Evolutionary conservation across 2,797 vertebrate genomes (phyloP), one percentile per base, ranked within the genome.

Genomic region (Psittacula echo): DNA sequence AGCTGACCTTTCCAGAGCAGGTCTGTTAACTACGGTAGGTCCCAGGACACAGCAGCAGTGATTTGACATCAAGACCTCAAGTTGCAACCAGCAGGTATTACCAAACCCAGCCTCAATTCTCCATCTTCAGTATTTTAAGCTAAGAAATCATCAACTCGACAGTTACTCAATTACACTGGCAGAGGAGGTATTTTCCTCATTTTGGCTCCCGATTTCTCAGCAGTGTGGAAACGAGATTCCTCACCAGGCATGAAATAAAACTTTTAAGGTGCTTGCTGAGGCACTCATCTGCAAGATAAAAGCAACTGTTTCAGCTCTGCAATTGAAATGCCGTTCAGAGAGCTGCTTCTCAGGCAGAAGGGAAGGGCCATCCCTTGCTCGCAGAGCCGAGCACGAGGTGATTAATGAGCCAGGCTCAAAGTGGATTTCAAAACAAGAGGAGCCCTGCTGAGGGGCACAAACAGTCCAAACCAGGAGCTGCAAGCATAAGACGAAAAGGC

Each of bases 61-160:
- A 50, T 42, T 7, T 42, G 29, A 53, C 26, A 85, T 12, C 42
- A 32, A 47, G 48, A 66, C n/a, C 45, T 29, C 45, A 24, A 50
- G 17, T 2, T 48, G 37, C 42, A 66, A 15, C 21, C 4, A 47
- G 29, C 37, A 83, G n/a, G 21, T 60, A 39, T 78, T 66, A 50
- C 50, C 53, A 58, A 11, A 32, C 34, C 71, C 50, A 53, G 23
- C 13, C 76, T 61, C 64, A 10, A 5, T 47, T 23, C 42, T 77
- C 75, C 45, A 4, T 20, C 51, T 64, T 4, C 16, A 54, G 16
- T 29, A 41, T 62, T 54, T 47, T 32, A 42, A 51, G 48, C 32
- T 65, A 0, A 0, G 71, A 65, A 72, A 62, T 11, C 0, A 87
- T 27, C 71, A 90, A 74, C 17, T 47, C 0, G 0, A 47, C 66